phyloP scores from a whole-genome alignment of 2,797 vertebrate species.

The Podarcis siculus region DNA sequence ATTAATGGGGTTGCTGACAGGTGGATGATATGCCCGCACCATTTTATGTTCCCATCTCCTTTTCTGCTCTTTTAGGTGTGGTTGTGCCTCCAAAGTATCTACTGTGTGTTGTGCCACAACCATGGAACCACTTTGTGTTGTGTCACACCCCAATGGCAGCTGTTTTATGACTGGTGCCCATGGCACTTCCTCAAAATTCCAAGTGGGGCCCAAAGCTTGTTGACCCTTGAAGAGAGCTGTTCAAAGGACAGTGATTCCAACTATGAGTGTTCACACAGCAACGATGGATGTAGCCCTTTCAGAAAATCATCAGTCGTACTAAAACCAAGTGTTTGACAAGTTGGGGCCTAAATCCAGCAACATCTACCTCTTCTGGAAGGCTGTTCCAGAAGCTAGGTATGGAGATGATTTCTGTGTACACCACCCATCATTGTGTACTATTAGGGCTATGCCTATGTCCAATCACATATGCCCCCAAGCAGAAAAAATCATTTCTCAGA shows the following conservation, averaged over 20 bases:
- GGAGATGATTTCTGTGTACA: not conserved
- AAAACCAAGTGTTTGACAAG: not conserved
- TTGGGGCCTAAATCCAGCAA: not conserved
- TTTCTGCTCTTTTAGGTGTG: no score
- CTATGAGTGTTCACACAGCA: not conserved
- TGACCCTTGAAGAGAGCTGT: not conserved
- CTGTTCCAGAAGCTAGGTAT: not conserved
- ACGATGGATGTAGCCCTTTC: not conserved
- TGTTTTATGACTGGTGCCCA: no score
- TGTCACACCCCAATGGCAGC: no score
- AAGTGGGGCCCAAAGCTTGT: no score
- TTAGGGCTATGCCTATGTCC: not conserved
- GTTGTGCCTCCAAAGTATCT: no score
- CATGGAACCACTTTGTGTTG: no score
- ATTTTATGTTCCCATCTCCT: no score
- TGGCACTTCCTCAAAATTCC: no score
- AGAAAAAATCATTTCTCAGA: not conserved
- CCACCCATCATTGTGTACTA: not conserved
- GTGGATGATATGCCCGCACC: no score
- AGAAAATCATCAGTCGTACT: not conserved
- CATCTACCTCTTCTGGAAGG: not conserved
- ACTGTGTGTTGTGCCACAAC: no score
- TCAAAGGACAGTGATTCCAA: not conserved
- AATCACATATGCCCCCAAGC: not conserved
- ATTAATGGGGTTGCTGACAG: no score